Percentiles rank a stretch among this genome's conserved stretches.
Evolutionary conservation across 2,113 vertebrate genomes (phyloP).

Genomic region (Lota lota): DNA sequence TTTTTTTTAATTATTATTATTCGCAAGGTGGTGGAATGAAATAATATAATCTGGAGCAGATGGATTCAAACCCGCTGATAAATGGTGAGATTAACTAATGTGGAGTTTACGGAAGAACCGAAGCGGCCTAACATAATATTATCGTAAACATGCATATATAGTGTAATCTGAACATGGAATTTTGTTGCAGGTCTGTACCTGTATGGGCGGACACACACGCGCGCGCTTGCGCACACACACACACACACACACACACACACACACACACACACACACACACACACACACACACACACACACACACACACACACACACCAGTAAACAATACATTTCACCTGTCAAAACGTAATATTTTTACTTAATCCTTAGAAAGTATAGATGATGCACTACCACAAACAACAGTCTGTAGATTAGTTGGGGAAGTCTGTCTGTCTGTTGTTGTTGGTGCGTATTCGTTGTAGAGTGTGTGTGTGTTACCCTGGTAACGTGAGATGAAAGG

Average conservation of each 20-base stretch:
- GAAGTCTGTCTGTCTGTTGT: no score
- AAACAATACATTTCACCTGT: no score
- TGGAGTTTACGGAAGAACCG: no score
- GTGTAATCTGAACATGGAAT: no score
- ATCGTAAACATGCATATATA: no score
- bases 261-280: not conserved
- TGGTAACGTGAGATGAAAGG: no score
- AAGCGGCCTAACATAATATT: no score
- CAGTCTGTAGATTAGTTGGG: not conserved
- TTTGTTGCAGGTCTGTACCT: no score
- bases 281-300: not conserved
- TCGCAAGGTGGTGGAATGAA: no score
- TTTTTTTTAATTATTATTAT: no score
- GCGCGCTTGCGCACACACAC: not conserved
- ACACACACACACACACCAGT: not conserved
- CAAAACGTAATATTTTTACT: no score
- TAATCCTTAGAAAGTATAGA: no score
- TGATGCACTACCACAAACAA: not conserved
- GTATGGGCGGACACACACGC: not conserved
- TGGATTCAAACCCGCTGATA: constrained; percentile 71
- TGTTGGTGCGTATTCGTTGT: not conserved
- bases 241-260: not conserved
- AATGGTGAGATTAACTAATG: constrained; percentile 62
- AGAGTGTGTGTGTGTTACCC: not conserved
- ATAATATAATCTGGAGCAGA: constrained; percentile 32